Conservation (phyloP, 2,888 invertebrate genomes). For the Sminthurinus aureus region DNA sequence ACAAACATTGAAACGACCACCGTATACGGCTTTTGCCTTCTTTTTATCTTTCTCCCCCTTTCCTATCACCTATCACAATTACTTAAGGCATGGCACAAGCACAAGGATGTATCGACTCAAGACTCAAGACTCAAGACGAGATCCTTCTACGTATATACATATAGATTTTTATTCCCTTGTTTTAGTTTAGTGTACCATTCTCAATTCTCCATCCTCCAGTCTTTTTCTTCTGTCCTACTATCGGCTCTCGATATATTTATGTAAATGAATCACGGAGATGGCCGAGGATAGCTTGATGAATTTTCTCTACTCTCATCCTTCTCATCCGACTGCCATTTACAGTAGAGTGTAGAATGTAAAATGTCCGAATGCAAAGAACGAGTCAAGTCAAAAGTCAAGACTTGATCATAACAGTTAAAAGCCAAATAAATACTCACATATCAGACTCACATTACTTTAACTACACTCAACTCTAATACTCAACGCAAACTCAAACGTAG, state of each 20-base stretch:
- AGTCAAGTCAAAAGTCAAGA: background rate
- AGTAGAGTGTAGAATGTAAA: background rate
- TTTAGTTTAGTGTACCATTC: background rate
- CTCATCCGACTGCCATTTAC: background rate
- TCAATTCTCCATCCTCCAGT: too few species aligned
- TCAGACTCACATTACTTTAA: background rate
- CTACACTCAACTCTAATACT: background rate
- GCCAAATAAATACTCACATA: slow-evolving; percentile 8
- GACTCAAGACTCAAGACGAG: background rate
- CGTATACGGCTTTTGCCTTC: background rate
- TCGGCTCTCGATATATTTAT: too few species aligned
- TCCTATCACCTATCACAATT: slow-evolving; percentile 1
- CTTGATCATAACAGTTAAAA: slow-evolving; percentile 4
- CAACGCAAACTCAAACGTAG: too few species aligned
- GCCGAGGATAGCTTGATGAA: background rate
- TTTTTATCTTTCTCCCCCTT: background rate
- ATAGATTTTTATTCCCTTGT: background rate
- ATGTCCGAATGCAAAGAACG: background rate
- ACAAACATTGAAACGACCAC: background rate
- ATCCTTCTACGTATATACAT: background rate
- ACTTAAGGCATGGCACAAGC: background rate
- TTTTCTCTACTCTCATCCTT: background rate
- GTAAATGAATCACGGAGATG: background rate
- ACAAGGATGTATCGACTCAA: background rate
- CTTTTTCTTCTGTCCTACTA: too few species aligned